Evolutionary conservation across 2,888 invertebrate species (phyloP), one percentile per base, ranked within the genome.

Genomic region (Luperina testacea): DNA sequence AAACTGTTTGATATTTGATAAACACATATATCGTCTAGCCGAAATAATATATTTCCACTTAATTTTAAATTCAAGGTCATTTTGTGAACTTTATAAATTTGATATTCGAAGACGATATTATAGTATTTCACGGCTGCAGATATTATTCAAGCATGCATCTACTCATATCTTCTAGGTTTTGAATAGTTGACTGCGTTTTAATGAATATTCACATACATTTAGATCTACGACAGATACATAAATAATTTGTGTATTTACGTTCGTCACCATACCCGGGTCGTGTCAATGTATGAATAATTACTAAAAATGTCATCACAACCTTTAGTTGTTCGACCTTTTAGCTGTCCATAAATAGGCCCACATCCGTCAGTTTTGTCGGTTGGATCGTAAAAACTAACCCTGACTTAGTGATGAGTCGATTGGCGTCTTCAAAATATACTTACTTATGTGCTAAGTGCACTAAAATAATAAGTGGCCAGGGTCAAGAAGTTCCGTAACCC

Each of bases 271-370:
- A 75, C 69, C 38, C 68, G 17, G 45, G 20, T 45, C 69, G 13
- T 76, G 53, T 80, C 70, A 80, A 76, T 42, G 59, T 74, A 51
- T 70, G 75, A 87, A 82, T 85, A 84, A 84, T 80, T 78, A 84
- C 51, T 72, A 72, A 81, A 86, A 85, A 85, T 87, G 81, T 86
- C 83, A 83, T 64, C 59, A 68, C 38, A 65, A 78, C 77, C 78
- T 79, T 83, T 83, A 81, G 75, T 77, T 77, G 72, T 80, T 82
- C 89, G 87, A 88, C 91, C 89, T 90, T 90, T 74, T 38, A 48
- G 32, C 13, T 77, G 75, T 81, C 78, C 70, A 78, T 79, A 84
- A 85, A 85, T 74, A 89, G 78, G 65, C 82, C 81, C 75, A 87
- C 72, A 90, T 90, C 87, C 85, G 88, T 90, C 85, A 89, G 79